phyloP scores from a whole-genome alignment of 2,113 vertebrate genomes.

The Bos indicus region DNA sequence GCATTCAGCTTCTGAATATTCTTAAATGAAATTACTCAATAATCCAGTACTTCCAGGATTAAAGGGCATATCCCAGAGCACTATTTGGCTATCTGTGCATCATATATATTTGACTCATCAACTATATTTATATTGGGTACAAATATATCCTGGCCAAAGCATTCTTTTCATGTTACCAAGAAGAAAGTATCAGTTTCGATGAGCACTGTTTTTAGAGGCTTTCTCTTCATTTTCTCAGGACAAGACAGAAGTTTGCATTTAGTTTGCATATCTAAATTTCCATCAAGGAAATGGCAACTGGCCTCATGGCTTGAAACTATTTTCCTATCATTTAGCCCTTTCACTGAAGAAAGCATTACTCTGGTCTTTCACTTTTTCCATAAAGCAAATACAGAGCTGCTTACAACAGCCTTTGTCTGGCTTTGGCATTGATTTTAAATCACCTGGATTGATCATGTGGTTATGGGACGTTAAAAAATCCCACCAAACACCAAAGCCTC shows the following conservation, averaged over 20 bases:
- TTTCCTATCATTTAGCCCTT: neutral
- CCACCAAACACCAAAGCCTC: conserved; percentile 56
- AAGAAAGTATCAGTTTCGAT: neutral
- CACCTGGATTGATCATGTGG: conserved; percentile 74
- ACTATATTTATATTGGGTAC: neutral
- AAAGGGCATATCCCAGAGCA: neutral
- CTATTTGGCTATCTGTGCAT: neutral
- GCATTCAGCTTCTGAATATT: neutral
- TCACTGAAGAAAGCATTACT: conserved; percentile 25
- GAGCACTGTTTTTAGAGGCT: neutral
- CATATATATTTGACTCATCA: neutral
- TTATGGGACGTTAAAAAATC: conserved; percentile 64
- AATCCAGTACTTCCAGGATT: neutral
- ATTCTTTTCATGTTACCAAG: neutral
- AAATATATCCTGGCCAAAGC: neutral
- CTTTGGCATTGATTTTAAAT: conserved; percentile 74
- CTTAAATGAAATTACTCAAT: neutral
- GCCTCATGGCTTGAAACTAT: neutral
- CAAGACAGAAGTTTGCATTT: neutral
- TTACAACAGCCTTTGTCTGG: conserved; percentile 70
- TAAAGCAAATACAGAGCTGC: conserved; percentile 62
- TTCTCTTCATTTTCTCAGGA: neutral
- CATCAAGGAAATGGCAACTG: neutral
- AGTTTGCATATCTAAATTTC: conserved; percentile 22
- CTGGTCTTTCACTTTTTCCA: conserved; percentile 36